Percentiles rank a stretch among this genome's conserved stretches.
These are phyloP conservation scores for Carettochelys insculpta DNA, from an alignment of 2,113 vertebrate genomes.

Conservation along the genomic window DNA sequence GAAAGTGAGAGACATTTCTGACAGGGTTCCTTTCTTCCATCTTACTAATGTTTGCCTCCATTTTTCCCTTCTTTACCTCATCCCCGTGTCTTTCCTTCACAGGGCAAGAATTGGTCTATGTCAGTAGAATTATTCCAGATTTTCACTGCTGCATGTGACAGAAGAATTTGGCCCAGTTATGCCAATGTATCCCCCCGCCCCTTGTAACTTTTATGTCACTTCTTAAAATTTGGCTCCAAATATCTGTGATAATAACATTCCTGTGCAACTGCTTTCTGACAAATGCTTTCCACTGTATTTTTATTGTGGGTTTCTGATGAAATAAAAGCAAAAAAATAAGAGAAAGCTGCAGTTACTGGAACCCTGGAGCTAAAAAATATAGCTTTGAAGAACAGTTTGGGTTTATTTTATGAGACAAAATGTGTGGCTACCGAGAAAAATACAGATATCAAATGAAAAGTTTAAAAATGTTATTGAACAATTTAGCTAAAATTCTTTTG, in stretches of 20 bases:
- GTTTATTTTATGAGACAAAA: conserved; percentile 5
- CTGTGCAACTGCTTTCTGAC: neutral
- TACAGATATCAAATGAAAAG: neutral
- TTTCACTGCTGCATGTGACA: rapidly evolving
- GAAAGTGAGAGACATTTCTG: neutral
- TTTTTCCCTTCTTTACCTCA: neutral
- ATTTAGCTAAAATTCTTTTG: neutral
- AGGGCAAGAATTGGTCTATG: neutral
- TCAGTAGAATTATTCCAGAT: rapidly evolving
- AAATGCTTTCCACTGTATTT: neutral
- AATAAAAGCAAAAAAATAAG: conserved; percentile 20
- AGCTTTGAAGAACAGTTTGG: neutral
- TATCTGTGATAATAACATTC: neutral
- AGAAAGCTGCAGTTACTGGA: conserved; percentile 8
- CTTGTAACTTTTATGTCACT: rapidly evolving
- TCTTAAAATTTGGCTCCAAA: neutral
- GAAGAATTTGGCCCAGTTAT: neutral
- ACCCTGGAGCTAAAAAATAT: neutral
- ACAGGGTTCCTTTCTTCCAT: neutral
- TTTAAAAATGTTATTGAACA: neutral
- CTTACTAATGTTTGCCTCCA: neutral
- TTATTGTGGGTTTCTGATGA: neutral
- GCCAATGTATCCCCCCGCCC: rapidly evolving
- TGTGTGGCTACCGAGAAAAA: neutral
- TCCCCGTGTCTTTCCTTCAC: neutral